Conservation (phyloP, 2,113 vertebrate genomes). For the Petrocephalus microphthalmus region DNA sequence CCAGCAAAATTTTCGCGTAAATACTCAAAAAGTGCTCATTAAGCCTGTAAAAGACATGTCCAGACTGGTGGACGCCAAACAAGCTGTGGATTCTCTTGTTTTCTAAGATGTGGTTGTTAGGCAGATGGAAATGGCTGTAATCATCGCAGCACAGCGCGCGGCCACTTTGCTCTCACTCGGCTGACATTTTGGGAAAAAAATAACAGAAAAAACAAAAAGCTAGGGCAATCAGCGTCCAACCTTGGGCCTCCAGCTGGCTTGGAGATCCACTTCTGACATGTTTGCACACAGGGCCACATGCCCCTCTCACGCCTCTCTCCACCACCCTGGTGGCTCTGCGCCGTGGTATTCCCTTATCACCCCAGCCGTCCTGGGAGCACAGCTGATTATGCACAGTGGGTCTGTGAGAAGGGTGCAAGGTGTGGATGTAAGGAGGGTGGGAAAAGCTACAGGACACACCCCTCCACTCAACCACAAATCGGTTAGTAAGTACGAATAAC, state of each 20-base stretch:
- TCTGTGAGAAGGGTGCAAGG: neutral
- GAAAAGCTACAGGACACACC: neutral
- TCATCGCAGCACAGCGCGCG: slow-evolving; percentile 48
- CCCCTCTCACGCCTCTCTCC: neutral
- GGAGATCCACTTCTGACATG: slow-evolving; percentile 48
- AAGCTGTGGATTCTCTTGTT: slow-evolving; percentile 5
- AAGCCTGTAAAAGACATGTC: neutral
- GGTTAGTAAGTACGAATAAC: neutral
- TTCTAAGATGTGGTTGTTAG: neutral
- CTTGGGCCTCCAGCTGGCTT: slow-evolving; percentile 43
- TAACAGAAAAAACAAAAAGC: slow-evolving; percentile 5
- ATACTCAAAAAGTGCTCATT: neutral
- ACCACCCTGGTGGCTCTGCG: neutral
- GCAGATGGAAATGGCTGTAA: slow-evolving; percentile 32
- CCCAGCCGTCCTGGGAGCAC: neutral
- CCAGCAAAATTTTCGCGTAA: neutral
- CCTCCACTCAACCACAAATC: neutral
- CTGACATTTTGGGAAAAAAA: slow-evolving; percentile 61
- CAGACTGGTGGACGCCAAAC: neutral
- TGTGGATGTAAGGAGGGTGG: neutral
- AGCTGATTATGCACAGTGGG: neutral
- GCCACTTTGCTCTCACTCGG: slow-evolving; percentile 44
- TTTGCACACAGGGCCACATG: slow-evolving; percentile 38
- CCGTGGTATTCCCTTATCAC: neutral
- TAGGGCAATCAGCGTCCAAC: slow-evolving; percentile 55